Base-by-base conservation (phyloP, 2,797 vertebrate genomes). In the Mormyrops boulengeri region DNA sequence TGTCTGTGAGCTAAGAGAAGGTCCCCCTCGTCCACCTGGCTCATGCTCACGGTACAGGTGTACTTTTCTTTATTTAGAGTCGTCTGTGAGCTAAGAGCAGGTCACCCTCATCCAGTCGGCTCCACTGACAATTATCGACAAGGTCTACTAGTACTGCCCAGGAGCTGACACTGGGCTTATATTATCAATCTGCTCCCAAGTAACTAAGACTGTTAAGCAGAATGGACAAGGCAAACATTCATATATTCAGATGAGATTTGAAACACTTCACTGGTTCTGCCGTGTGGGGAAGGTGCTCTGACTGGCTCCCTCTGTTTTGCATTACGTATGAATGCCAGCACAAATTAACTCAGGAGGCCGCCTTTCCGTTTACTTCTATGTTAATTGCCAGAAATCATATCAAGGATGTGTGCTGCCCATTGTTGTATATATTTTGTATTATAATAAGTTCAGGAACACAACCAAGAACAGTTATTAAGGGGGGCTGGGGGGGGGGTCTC, bases 51-150 rank as follows among this genome's bases (percentile, higher is more conserved):
- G 95, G 94, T 96, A 97, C 97, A 98, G 97, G 97, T 98, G 97
- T 97, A 97, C 97, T 96, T 95, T 96, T 86, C 95, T 95, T 95
- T 96, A 97, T 97, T 98, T 98, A 97, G 96, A 96, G 94, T 94
- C 92, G 92, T 94, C 95, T 62, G 60, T 62, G 60, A 62, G 60
- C 60, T 26, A 62, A 62, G 60, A 62, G 22, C 22, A 26, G 60
- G 22, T 62, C 7, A 22, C 2, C 6, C 60, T 73, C 30, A 38
- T 38, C 66, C 30, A 38, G 11, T 73, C 92, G 22, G 90, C 91
- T 38, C 26, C 14, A 50, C 62, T 92, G 90, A 80, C 90, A 85
- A 91, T 94, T 94, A 94, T 92, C 93, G 92, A 92, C 94, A 22
- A 62, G 73, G 49, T 93, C 93, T 88, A 90, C 91, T 84, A 84